Percentiles rank a stretch among this genome's conserved stretches.
Conservation (phyloP, 2,113 vertebrate genomes). For the Callipepla squamata region DNA sequence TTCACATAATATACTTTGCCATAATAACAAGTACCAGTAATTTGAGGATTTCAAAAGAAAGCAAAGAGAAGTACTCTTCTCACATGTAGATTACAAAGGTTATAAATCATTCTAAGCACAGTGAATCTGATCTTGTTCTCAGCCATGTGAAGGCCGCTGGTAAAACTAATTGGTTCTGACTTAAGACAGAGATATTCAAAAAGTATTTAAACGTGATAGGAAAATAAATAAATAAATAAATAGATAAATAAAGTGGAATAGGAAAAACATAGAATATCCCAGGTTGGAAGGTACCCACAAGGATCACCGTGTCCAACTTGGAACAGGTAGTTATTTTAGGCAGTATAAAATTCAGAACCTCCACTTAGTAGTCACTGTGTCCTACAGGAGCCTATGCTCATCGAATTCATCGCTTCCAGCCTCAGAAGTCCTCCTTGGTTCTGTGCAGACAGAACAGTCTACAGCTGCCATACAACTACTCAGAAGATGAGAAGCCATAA, state of each 20-base stretch:
- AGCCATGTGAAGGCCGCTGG: neutral
- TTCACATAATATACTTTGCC: neutral
- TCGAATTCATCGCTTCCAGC: neutral
- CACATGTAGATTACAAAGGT: neutral
- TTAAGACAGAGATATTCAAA: neutral
- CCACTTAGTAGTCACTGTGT: neutral
- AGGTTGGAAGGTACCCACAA: too few relatives aligned
- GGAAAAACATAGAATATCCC: too few relatives aligned
- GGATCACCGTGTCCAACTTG: too few relatives aligned
- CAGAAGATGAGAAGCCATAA: neutral
- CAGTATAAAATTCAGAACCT: neutral
- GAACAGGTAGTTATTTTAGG: neutral
- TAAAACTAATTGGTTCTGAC: neutral
- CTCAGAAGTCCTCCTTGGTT: neutral
- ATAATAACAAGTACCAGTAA: neutral
- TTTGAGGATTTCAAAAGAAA: neutral
- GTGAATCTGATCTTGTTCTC: neutral
- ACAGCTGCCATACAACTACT: accelerated
- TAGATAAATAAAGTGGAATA: too few relatives aligned
- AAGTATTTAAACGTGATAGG: neutral
- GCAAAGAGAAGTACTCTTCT: neutral
- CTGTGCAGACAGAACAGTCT: neutral
- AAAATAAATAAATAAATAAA: too few relatives aligned
- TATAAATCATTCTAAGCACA: neutral
- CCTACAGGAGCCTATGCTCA: neutral